phyloP scores from a whole-genome alignment of 2,797 vertebrate species.

The Nothura maculosa region DNA sequence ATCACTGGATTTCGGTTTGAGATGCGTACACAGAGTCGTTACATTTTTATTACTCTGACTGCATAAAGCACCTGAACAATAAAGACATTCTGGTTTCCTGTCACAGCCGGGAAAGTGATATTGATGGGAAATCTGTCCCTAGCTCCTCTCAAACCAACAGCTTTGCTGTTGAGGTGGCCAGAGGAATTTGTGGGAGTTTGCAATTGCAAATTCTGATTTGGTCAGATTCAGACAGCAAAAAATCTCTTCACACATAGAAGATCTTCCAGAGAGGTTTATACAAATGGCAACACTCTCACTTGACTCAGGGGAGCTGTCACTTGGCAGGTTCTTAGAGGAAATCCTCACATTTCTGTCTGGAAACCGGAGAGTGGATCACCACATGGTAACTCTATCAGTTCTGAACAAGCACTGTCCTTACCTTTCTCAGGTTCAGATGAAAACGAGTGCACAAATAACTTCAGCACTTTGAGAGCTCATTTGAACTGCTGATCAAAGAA shows the following conservation, averaged over 20 bases:
- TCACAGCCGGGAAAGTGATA: not conserved
- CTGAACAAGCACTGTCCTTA: conserved; percentile 3
- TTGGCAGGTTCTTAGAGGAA: conserved; percentile 9
- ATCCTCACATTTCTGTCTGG: not conserved
- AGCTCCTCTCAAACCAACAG: conserved; percentile 15
- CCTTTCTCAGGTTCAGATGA: not conserved
- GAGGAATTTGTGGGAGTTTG: not conserved
- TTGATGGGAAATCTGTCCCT: conserved; percentile 39
- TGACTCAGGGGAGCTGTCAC: not conserved
- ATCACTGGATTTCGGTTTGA: not conserved
- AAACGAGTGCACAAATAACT: conserved; percentile 21
- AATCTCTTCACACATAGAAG: not conserved
- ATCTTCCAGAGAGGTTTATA: not conserved
- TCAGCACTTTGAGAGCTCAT: not conserved
- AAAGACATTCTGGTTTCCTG: conserved; percentile 25
- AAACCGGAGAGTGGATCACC: not conserved
- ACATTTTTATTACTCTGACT: conserved; percentile 51
- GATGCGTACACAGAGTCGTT: not conserved
- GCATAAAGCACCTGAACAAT: conserved; percentile 58
- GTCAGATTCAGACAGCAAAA: not conserved
- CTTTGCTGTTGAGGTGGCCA: conserved; percentile 12
- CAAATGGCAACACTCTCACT: not conserved
- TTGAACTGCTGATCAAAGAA: conserved; percentile 50
- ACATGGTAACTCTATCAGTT: not conserved
- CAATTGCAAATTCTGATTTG: not conserved